phyloP scores from a whole-genome alignment of 1,140 invertebrate genomes.

The Adelges cooleyi region DNA sequence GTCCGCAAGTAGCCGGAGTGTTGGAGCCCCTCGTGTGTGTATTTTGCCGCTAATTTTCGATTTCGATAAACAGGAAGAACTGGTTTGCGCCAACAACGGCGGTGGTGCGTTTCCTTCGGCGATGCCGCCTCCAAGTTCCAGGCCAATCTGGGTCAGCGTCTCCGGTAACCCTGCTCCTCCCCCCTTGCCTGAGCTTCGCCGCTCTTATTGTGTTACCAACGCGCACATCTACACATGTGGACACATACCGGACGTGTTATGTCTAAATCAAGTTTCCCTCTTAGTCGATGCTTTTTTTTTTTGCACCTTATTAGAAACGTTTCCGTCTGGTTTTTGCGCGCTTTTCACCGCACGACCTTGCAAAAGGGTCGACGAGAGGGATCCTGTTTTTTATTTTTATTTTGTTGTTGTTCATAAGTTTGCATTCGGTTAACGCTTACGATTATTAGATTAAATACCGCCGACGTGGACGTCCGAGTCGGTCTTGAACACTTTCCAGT shows the following conservation, averaged over 20 bases:
- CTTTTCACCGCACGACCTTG: slow-evolving; percentile 2
- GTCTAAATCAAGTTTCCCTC: not conserved
- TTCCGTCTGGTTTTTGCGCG: not conserved
- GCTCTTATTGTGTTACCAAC: not conserved
- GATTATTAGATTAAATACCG: no score
- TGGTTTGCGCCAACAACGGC: not conserved
- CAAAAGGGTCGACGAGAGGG: not conserved
- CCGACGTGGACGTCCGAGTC: no score
- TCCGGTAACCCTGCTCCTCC: not conserved
- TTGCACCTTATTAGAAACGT: not conserved
- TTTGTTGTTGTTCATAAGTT: no score
- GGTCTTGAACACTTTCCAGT: no score
- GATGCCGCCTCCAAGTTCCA: not conserved
- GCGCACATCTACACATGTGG: no score
- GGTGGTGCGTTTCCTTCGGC: not conserved
- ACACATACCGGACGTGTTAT: not conserved
- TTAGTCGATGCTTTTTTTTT: not conserved
- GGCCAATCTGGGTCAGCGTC: slow-evolving; percentile 6
- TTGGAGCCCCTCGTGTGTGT: not conserved
- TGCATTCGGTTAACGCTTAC: no score
- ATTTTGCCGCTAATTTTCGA: slow-evolving; percentile 10
- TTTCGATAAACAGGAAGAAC: slow-evolving; percentile 9
- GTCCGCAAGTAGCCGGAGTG: not conserved
- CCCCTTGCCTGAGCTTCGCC: no score
- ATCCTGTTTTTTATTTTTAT: no score